phyloP scores from a whole-genome alignment of 2,113 vertebrate species.

The Pheucticus melanocephalus region DNA sequence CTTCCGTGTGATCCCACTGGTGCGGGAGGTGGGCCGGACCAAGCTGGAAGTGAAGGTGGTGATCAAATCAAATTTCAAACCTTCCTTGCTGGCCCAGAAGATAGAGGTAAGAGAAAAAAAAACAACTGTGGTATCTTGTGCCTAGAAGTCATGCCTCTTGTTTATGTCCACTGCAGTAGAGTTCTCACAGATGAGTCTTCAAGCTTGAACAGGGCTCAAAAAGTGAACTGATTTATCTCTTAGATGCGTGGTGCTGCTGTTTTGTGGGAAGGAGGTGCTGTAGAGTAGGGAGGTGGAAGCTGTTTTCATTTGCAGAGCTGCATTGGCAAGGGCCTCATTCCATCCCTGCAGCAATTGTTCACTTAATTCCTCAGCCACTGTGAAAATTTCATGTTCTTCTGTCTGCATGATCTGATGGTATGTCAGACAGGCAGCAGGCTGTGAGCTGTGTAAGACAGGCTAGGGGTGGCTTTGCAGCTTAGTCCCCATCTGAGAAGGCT shows the following conservation, averaged over 20 bases:
- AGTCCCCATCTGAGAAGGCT: background rate
- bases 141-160: background rate
- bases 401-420: background rate
- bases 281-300: background rate
- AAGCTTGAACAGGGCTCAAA: background rate
- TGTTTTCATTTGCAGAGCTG: background rate
- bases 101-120: constrained; percentile 85
- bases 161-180: background rate
- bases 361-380: background rate
- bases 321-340: background rate
- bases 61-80: constrained; percentile 99
- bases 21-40: constrained; percentile 95
- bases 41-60: constrained; percentile 99
- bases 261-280: background rate
- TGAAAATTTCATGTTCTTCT: background rate
- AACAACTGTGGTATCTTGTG: background rate
- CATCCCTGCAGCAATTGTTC: background rate
- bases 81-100: constrained; percentile 96
- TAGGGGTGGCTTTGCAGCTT: background rate
- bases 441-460: background rate
- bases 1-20: constrained; percentile 96
- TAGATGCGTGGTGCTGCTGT: background rate
- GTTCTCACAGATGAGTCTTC: background rate
- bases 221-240: background rate
- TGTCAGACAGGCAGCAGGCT: background rate